A percentile compares a stretch with the other conserved stretches of the same genome.
Conservation (phyloP, 64 coral and sea anemone genomes). For the Pachyseris speciosa region DNA sequence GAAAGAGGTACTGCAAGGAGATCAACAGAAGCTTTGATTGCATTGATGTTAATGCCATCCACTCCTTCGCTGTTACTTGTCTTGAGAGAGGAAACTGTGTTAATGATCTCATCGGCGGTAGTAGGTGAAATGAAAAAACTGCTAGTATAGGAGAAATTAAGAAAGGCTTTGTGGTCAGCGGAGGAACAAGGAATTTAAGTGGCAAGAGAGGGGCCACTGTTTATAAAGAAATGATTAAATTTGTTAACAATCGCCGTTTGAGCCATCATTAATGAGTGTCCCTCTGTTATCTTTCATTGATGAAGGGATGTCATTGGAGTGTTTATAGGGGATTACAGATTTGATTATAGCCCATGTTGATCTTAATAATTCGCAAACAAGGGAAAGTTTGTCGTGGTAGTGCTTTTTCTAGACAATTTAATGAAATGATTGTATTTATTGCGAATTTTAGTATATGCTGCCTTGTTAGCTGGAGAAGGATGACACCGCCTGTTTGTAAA, state of each 20-base stretch:
- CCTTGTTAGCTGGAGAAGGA: background rate
- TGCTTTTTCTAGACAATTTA: background rate
- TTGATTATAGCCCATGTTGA: too few relatives aligned
- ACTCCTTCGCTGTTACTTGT: constrained; percentile 25
- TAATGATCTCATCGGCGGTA: constrained; percentile 29
- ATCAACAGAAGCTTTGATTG: constrained; percentile 24
- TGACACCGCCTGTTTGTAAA: background rate
- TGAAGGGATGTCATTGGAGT: too few relatives aligned
- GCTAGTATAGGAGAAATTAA: background rate
- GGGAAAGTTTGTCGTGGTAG: background rate
- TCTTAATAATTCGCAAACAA: background rate
- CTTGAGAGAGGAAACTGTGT: constrained; percentile 19
- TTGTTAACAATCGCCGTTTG: too few relatives aligned
- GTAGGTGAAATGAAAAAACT: constrained; percentile 3
- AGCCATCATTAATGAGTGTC: too few relatives aligned
- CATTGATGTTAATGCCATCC: constrained; percentile 33
- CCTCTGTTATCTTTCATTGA: too few relatives aligned
- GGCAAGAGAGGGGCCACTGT: background rate
- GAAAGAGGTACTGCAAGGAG: background rate
- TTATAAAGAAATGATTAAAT: background rate
- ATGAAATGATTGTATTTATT: background rate
- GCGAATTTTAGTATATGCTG: background rate
- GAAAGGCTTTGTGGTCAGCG: background rate
- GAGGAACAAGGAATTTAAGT: background rate
- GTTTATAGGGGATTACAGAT: too few relatives aligned